Base-by-base conservation (phyloP, 2,113 vertebrate species). In the Tetrao urogallus region DNA sequence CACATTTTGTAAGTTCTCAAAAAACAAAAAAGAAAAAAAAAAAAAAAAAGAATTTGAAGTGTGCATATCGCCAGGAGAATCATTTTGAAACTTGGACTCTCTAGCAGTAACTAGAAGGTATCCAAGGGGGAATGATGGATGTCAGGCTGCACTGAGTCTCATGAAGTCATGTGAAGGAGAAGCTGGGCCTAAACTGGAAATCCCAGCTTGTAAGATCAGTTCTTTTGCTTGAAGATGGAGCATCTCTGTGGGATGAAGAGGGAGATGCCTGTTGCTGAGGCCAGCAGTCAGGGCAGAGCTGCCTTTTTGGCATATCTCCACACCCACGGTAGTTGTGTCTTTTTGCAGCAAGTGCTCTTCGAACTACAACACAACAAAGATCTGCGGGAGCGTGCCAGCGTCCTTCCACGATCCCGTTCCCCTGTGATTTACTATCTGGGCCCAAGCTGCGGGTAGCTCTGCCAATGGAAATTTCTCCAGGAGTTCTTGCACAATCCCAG, bases 391-490 rank as follows among this genome's bases (percentile, higher is more conserved):
- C 21, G 19, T 94, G 91, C 93, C 88, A 95, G 86, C 45, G 9
- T 47, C 86, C 64, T 65, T 90, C 87, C 79, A 72, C 30, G 13
- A 25, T 88, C 88, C 76, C 56, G 27, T 13, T 93, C 94, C 92
- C 86, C 45, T 4, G 75, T 54, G 80, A 75, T 82, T 89, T 82
- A 81, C 69, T 96, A 21, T 70, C 86, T 54, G 87, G 86, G 75
- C 67, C 90, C 85, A 16, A 57, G 81, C 89, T 87, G 50, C 19
- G 84, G 96, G 89, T 86, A 58, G 86, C 85, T 96, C 95, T 97
- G 95, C 96, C 94, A 92, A 15, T 97, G 97, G 98, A 98, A 97
- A 97, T 92, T 97, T 97, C 95, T 97, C 94, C 91, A 95, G 92
- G 89, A 97, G 93, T 21, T 95, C 91, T 98, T 98, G 93, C 95